Evolutionary conservation across 2,888 invertebrate genomes (phyloP).

Genomic region (Cheilosia urbana): DNA sequence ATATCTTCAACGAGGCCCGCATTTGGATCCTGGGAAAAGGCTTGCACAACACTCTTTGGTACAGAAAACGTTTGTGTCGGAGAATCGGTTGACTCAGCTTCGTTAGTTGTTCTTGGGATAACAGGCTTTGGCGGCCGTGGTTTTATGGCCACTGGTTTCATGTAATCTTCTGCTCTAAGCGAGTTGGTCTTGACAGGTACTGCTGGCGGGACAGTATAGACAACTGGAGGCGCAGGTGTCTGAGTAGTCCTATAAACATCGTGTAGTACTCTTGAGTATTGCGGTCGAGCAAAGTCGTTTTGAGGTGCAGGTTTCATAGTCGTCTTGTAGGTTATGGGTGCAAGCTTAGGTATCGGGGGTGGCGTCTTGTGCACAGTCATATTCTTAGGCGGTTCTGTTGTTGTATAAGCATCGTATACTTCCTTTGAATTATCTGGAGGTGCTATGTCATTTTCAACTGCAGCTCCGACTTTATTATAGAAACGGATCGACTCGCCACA

Average conservation of each 20-base stretch:
- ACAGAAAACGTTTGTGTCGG: neutral
- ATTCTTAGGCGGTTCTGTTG: neutral
- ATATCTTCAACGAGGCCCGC: slow-evolving; percentile 9
- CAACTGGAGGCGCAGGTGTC: neutral
- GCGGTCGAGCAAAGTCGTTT: neutral
- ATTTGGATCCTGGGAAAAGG: slow-evolving; percentile 1
- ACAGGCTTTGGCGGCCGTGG: slow-evolving; percentile 8
- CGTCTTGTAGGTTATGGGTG: neutral
- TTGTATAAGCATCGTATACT: neutral
- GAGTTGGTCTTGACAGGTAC: neutral
- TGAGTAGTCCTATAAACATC: slow-evolving; percentile 9
- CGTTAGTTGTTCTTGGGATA: neutral
- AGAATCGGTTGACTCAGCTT: neutral
- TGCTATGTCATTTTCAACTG: neutral
- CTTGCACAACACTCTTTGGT: slow-evolving; percentile 1
- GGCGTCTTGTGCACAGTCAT: neutral
- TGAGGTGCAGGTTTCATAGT: neutral
- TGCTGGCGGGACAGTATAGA: slow-evolving; percentile 3
- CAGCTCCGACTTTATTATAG: neutral
- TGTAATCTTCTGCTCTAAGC: slow-evolving; percentile 7
- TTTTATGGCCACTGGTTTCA: slow-evolving; percentile 8
- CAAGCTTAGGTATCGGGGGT: neutral
- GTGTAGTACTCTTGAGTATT: slow-evolving; percentile 17
- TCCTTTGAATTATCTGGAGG: neutral
- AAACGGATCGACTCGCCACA: neutral